A percentile compares a stretch with the other conserved stretches of the same genome.
Evolutionary conservation across 2,797 vertebrate genomes (phyloP).

Genomic region (Triplophysa yarkandensis): DNA sequence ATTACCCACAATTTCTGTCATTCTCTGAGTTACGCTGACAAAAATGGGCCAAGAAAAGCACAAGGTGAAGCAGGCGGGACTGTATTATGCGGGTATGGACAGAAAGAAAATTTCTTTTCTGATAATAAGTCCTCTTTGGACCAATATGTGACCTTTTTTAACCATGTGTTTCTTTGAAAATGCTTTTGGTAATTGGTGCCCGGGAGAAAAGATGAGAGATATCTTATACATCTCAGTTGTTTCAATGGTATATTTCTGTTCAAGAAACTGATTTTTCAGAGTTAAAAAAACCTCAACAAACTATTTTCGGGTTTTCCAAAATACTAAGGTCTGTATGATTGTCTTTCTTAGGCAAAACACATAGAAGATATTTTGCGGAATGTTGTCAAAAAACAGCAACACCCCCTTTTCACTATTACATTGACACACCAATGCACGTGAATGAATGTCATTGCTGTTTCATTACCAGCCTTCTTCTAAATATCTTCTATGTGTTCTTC

Average conservation of each 20-base stretch:
- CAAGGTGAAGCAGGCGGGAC: slow-evolving; percentile 25
- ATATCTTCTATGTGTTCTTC: too few relatives aligned
- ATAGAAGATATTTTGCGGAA: too few relatives aligned
- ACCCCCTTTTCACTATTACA: too few relatives aligned
- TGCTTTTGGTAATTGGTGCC: background rate
- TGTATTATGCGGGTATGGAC: background rate
- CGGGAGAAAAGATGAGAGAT: background rate
- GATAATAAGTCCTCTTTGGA: slow-evolving; percentile 3
- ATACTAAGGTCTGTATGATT: too few relatives aligned
- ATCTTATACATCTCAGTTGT: background rate
- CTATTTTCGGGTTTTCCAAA: too few relatives aligned
- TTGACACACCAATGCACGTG: too few relatives aligned
- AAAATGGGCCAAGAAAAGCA: slow-evolving; percentile 24
- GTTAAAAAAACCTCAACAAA: too few relatives aligned
- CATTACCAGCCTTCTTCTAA: too few relatives aligned
- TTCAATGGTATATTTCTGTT: background rate
- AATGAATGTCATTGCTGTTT: too few relatives aligned
- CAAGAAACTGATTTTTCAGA: too few relatives aligned
- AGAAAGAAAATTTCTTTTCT: background rate
- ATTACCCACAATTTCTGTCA: slow-evolving; percentile 35
- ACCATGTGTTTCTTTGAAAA: background rate
- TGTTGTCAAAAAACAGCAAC: too few relatives aligned
- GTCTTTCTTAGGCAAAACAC: too few relatives aligned
- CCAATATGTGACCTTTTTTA: background rate
- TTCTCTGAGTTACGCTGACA: slow-evolving; percentile 24